A percentile compares a stretch with the other conserved stretches of the same genome.
phyloP scores from a whole-genome alignment of 2,888 invertebrate genomes.

The Pachliopta kotzebuea region DNA sequence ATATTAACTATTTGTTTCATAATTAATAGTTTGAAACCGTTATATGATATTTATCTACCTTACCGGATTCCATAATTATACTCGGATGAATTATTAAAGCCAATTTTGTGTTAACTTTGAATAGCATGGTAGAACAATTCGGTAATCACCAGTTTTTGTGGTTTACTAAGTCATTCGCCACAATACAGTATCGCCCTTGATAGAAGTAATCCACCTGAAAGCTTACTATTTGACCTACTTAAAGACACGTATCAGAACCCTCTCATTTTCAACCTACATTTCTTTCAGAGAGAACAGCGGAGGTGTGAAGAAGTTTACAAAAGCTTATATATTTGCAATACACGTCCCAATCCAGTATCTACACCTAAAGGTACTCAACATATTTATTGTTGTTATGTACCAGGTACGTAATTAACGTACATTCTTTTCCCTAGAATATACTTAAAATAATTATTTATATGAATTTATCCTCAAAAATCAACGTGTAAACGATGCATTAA shows the following conservation, averaged over 20 bases:
- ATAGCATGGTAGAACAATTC: background rate
- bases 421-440: too few species aligned
- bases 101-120: background rate
- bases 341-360: background rate
- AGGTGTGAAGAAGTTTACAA: constrained; percentile 10
- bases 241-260: constrained; percentile 6
- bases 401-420: too few species aligned
- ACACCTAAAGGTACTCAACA: background rate
- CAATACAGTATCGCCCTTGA: constrained; percentile 6
- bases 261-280: constrained; percentile 15
- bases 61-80: too few species aligned
- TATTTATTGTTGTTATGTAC: too few species aligned
- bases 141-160: constrained; percentile 1
- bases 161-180: background rate
- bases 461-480: too few species aligned
- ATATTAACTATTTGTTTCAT: too few species aligned
- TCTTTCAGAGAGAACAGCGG: constrained; percentile 5
- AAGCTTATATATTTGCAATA: background rate
- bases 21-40: too few species aligned
- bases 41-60: too few species aligned
- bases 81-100: too few species aligned
- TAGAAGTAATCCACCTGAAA: constrained; percentile 18
- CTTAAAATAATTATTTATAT: too few species aligned
- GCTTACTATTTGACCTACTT: constrained; percentile 19
- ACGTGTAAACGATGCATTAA: too few species aligned